Conservation (phyloP, 2,888 invertebrate genomes). For the Cryptocephalus primarius region DNA sequence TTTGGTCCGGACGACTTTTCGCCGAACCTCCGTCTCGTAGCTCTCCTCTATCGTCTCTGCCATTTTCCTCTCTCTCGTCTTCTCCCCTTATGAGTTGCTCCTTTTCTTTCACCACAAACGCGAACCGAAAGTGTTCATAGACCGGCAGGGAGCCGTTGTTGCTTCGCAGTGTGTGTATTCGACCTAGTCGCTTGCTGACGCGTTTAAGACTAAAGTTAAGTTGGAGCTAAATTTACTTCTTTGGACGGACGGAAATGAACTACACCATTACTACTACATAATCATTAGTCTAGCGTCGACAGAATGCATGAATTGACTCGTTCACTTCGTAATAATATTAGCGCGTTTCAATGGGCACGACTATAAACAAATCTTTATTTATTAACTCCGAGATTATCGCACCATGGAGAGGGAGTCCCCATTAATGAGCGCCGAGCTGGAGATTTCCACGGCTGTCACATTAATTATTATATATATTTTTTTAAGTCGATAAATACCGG, state of each 20-base stretch:
- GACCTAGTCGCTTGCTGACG: conserved; percentile 27
- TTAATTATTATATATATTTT: too few relatives aligned
- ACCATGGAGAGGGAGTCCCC: too few relatives aligned
- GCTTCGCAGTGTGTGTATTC: conserved; percentile 6
- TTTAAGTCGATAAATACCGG: too few relatives aligned
- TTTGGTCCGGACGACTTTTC: conserved; percentile 58
- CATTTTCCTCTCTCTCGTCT: conserved; percentile 32
- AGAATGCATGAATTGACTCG: not conserved
- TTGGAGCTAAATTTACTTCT: conserved; percentile 10
- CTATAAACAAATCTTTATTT: too few relatives aligned
- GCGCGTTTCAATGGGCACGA: too few relatives aligned
- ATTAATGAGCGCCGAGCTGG: too few relatives aligned
- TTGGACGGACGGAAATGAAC: conserved; percentile 8
- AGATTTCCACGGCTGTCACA: too few relatives aligned
- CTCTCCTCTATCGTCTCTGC: conserved; percentile 55
- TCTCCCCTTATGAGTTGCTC: not conserved
- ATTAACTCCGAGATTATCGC: too few relatives aligned
- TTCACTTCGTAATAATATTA: too few relatives aligned
- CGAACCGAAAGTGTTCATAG: not conserved
- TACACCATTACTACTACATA: conserved; percentile 9
- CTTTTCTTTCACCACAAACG: not conserved
- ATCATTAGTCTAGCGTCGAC: conserved; percentile 9
- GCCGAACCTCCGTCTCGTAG: conserved; percentile 58
- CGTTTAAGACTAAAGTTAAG: conserved; percentile 28
- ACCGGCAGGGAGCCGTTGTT: conserved; percentile 4